phyloP scores from a whole-genome alignment of 2,797 vertebrate species.

The Triplophysa yarkandensis region DNA sequence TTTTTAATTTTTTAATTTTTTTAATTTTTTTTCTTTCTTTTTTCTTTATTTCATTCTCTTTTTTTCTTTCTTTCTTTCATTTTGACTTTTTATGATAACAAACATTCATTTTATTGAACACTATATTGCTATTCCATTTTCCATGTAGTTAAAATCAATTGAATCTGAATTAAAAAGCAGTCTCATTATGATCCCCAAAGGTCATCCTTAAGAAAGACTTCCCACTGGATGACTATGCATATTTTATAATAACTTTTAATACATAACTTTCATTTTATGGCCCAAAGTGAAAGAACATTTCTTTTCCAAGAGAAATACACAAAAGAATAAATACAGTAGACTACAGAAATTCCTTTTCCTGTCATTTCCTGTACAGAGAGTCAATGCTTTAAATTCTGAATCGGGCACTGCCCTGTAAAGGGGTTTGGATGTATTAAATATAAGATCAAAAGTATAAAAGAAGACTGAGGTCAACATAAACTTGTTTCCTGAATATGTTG shows the following conservation, averaged over 20 bases:
- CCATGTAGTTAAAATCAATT: too few species aligned
- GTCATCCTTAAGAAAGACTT: background rate
- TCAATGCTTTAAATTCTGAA: background rate
- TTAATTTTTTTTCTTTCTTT: too few species aligned
- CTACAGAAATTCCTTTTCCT: background rate
- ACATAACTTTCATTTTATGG: background rate
- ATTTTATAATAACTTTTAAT: background rate
- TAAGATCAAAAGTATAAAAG: slow-evolving; percentile 18
- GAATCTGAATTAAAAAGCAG: background rate
- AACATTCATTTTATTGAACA: background rate
- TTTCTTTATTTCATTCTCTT: too few species aligned
- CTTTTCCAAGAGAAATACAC: background rate
- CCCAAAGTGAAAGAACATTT: background rate
- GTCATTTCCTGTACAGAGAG: background rate
- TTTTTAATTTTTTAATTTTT: too few species aligned
- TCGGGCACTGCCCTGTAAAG: background rate
- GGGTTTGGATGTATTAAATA: slow-evolving; percentile 4
- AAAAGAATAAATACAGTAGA: background rate
- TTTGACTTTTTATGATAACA: too few species aligned
- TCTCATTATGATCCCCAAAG: background rate
- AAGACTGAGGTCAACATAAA: slow-evolving; percentile 14
- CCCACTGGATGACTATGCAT: background rate
- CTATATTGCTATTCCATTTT: too few species aligned
- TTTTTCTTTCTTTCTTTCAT: too few species aligned
- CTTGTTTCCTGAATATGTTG: slow-evolving; percentile 9